Base-by-base conservation (phyloP, 2,797 vertebrate genomes). In the Hydrolagus colliei region DNA sequence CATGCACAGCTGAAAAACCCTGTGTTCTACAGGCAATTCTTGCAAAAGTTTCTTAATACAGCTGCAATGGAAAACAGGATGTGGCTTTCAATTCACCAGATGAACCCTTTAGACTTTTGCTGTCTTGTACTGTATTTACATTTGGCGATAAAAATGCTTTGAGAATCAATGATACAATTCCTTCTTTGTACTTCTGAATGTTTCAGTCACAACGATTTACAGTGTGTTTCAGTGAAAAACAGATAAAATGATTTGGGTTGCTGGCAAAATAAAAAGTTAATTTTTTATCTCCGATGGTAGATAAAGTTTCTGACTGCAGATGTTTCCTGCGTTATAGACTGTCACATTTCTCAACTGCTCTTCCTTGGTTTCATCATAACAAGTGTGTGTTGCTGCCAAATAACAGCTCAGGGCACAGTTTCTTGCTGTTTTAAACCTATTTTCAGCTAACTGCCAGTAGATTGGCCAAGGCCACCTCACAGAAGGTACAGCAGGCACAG, bases 401-500 rank as follows among this genome's bases (percentile, higher is more conserved):
- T 92, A 90, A 90, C 91, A 92, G 93, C 93, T 93, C 92, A 91
- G 91, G 93, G 93, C 92, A 92, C 90, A 86, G 86, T 91, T 90
- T 90, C 90, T 91, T 93, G 92, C 93, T 94, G 93, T 94, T 95
- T 89, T 85, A n/a, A 88, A 88, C 90, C 89, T 88, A 89, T 90
- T 91, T 92, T 93, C 96, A 97, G 95, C 96, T 95, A 97, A 96
- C 97, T 97, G 96, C 96, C 97, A 98, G 96, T 96, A 94, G 95
- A 96, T 96, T 98, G 96, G 97, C 96, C 93, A 92, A 88, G 90
- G 90, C 91, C 91, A 92, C 93, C 92, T 96, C 96, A 95, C 98
- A 99, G 97, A 99, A 97, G 96, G 97, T 94, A 93, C 94, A 94
- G 93, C 93, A 95, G 94, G 96, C 97, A 96, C 97, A 99, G 97